Conservation (phyloP, 2,888 invertebrate species). For the Clepsis dumicolana region DNA sequence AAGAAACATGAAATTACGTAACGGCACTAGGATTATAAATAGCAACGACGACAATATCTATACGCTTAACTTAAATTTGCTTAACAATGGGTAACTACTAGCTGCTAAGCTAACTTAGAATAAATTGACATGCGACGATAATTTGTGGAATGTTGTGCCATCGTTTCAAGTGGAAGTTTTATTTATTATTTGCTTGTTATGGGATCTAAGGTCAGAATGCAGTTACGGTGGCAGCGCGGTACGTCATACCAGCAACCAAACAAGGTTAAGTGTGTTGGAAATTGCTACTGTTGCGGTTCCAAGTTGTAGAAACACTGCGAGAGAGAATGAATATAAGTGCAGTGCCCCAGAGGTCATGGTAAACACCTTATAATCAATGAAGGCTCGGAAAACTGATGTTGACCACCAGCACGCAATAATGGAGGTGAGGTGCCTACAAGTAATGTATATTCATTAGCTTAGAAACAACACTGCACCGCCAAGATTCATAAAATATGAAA, state of each 20-base stretch:
- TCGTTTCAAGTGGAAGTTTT: conserved; percentile 29
- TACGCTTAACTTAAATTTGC: conserved; percentile 34
- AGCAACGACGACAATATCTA: conserved; percentile 46
- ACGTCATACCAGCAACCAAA: conserved; percentile 69
- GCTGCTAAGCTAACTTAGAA: conserved; percentile 25
- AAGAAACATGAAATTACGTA: conserved; percentile 63
- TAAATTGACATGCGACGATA: conserved; percentile 38
- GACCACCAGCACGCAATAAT: conserved; percentile 62
- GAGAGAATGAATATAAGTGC: conserved; percentile 66
- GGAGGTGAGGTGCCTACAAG: conserved; percentile 44
- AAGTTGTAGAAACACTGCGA: conserved; percentile 65
- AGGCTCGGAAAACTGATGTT: conserved; percentile 63
- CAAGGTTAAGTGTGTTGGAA: conserved; percentile 73
- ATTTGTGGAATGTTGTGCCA: conserved; percentile 25
- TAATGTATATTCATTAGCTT: conserved; percentile 17
- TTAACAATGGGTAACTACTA: conserved; percentile 34
- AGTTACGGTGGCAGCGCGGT: conserved; percentile 59
- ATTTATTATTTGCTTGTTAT: conserved; percentile 42
- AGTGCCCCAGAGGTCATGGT: conserved; percentile 73
- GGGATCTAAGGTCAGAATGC: conserved; percentile 49
- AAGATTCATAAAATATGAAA: conserved; percentile 37
- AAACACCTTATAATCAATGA: conserved; percentile 71
- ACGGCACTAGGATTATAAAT: conserved; percentile 53
- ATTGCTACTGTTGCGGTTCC: conserved; percentile 52
- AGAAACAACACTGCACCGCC: background rate